These are phyloP conservation scores for Lasioglossum lativentre DNA, from an alignment of 2,888 invertebrate genomes.

Conservation along the genomic window DNA sequence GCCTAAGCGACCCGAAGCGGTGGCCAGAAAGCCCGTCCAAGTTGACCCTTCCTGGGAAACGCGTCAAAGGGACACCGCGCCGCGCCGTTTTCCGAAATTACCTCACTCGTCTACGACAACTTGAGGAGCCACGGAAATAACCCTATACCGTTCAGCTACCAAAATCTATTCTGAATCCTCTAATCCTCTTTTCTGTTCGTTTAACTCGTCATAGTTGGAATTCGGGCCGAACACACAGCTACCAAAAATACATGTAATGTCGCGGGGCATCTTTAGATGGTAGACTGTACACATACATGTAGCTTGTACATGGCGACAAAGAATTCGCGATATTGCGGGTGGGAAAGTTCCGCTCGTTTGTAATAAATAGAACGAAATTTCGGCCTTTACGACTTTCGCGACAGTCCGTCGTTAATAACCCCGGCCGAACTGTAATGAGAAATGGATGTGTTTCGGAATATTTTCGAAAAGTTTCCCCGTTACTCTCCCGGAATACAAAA, in stretches of 20 bases:
- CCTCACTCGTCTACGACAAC: neutral
- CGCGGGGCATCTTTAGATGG: no score
- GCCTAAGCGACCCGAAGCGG: conserved; percentile 66
- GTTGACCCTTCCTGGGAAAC: conserved; percentile 41
- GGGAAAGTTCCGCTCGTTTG: conserved; percentile 6
- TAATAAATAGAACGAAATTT: conserved; percentile 29
- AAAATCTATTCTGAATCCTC: neutral
- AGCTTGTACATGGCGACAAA: neutral
- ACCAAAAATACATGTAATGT: no score
- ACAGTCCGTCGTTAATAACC: conserved; percentile 28
- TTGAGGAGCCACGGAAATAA: conserved; percentile 6
- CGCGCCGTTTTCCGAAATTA: conserved; percentile 48
- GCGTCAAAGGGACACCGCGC: conserved; percentile 45
- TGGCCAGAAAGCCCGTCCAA: conserved; percentile 24
- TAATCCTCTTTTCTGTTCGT: neutral
- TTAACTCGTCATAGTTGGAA: neutral
- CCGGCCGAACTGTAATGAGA: neutral
- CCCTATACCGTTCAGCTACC: neutral
- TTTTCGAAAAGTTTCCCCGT: conserved; percentile 26
- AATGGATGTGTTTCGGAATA: neutral
- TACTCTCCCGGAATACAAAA: neutral
- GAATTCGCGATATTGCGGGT: conserved; percentile 14
- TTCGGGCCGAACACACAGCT: neutral
- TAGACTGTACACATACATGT: no score
- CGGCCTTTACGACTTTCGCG: neutral